phyloP scores from a whole-genome alignment of 2,888 invertebrate genomes.

The Criorhina ranunculi region DNA sequence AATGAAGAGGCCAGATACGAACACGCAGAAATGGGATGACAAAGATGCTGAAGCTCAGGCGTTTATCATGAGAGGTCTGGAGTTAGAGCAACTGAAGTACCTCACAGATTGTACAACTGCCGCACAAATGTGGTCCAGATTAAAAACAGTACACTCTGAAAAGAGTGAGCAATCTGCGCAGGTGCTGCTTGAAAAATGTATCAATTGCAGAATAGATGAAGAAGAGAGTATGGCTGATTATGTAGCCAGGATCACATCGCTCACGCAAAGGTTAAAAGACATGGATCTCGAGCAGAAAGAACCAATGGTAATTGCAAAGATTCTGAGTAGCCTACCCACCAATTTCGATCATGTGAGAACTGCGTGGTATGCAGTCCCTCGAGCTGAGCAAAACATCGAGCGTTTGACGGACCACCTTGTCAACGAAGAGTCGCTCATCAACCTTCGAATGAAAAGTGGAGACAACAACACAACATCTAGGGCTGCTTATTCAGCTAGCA shows the following conservation, averaged over 20 bases:
- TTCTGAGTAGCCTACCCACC: constrained; percentile 64
- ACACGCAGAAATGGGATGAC: constrained; percentile 47
- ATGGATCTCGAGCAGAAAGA: constrained; percentile 66
- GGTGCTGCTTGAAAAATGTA: constrained; percentile 71
- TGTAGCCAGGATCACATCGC: constrained; percentile 57
- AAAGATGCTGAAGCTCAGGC: constrained; percentile 68
- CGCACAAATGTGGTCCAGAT: constrained; percentile 68
- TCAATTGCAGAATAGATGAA: constrained; percentile 64
- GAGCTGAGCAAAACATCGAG: constrained; percentile 62
- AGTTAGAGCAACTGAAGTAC: constrained; percentile 68
- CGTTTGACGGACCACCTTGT: constrained; percentile 66
- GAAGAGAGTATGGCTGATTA: constrained; percentile 64
- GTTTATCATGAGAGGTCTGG: constrained; percentile 59
- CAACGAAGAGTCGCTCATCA: constrained; percentile 65
- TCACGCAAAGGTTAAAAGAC: constrained; percentile 69
- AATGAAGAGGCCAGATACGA: background rate
- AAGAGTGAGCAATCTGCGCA: constrained; percentile 67
- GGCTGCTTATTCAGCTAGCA: constrained; percentile 32
- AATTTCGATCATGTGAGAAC: constrained; percentile 72
- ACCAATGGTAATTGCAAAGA: constrained; percentile 63
- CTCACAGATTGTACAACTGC: constrained; percentile 60
- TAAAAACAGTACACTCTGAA: constrained; percentile 70
- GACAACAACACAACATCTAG: constrained; percentile 6
- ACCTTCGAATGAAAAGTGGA: constrained; percentile 30
- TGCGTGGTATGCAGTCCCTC: constrained; percentile 73